A percentile compares a stretch with the other conserved stretches of the same genome.
These are phyloP conservation scores for Chaetophractus vellerosus DNA, from an alignment of 2,797 vertebrate genomes.

Conservation along the genomic window DNA sequence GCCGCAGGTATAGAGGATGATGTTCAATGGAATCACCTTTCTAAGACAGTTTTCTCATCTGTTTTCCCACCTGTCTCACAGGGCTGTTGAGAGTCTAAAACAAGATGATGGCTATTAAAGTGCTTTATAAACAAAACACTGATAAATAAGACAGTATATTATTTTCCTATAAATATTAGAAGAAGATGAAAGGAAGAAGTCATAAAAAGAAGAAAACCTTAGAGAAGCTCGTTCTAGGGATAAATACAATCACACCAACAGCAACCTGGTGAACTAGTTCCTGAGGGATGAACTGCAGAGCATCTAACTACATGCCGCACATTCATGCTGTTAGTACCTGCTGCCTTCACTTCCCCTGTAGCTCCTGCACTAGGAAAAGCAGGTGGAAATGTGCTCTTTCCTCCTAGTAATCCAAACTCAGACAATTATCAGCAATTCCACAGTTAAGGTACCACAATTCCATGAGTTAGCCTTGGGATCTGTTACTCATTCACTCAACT, in stretches of 20 bases:
- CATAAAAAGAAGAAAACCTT: neutral
- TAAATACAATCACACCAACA: neutral
- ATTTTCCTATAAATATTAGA: neutral
- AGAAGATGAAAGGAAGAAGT: neutral
- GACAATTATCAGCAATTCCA: neutral
- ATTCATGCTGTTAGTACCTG: neutral
- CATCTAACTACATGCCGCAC: neutral
- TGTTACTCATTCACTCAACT: neutral
- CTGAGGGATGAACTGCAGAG: neutral
- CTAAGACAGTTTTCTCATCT: neutral
- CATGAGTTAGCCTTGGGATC: neutral
- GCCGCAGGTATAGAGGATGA: neutral
- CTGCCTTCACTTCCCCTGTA: neutral
- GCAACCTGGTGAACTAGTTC: neutral
- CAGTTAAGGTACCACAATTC: neutral
- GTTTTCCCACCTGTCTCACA: neutral
- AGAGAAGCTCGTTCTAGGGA: neutral
- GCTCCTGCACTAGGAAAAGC: neutral
- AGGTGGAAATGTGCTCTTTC: neutral
- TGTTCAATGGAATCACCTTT: neutral
- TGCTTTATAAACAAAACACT: neutral
- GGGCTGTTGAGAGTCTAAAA: slow-evolving; percentile 5
- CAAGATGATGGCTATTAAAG: neutral
- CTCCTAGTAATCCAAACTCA: neutral
- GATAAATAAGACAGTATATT: neutral